Conservation (phyloP, 1,140 invertebrate species). For the Drosophila fuyamai region DNA sequence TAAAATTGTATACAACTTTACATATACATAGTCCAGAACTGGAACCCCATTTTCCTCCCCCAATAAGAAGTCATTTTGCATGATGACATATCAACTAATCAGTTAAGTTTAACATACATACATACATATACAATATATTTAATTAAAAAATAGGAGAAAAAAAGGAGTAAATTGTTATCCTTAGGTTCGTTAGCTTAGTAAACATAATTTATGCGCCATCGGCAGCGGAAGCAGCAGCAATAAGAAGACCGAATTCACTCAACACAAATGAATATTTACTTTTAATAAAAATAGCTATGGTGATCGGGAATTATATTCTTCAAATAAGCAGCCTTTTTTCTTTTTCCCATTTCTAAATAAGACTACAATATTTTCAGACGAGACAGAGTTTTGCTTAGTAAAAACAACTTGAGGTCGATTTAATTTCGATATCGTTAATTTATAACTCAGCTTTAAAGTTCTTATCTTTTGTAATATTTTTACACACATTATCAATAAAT, state of each 20-base stretch:
- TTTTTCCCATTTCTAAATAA: constrained; percentile 6
- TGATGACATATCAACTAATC: not conserved
- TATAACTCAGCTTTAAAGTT: constrained; percentile 1
- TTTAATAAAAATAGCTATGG: constrained; percentile 2
- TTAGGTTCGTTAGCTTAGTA: constrained; percentile 59
- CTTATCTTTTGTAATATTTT: constrained; percentile 3
- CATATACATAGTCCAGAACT: no score
- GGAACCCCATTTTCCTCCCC: not conserved
- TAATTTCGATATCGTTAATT: constrained; percentile 1
- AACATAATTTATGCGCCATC: constrained; percentile 28
- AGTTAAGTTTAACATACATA: no score
- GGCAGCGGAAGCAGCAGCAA: constrained; percentile 9
- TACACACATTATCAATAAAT: constrained; percentile 16
- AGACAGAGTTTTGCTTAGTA: constrained; percentile 4
- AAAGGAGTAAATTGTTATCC: constrained; percentile 45
- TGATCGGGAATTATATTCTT: constrained; percentile 12
- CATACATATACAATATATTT: constrained; percentile 51
- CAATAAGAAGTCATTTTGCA: constrained; percentile 17
- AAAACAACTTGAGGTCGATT: constrained; percentile 6
- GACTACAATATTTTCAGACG: constrained; percentile 3
- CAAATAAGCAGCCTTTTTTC: constrained; percentile 10
- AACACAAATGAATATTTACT: not conserved
- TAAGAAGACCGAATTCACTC: constrained; percentile 1
- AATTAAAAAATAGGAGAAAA: constrained; percentile 22
- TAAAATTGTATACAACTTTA: no score